Evolutionary conservation across 2,113 vertebrate species (phyloP), one percentile per base, ranked within the genome.

Genomic region (Tyto alba): DNA sequence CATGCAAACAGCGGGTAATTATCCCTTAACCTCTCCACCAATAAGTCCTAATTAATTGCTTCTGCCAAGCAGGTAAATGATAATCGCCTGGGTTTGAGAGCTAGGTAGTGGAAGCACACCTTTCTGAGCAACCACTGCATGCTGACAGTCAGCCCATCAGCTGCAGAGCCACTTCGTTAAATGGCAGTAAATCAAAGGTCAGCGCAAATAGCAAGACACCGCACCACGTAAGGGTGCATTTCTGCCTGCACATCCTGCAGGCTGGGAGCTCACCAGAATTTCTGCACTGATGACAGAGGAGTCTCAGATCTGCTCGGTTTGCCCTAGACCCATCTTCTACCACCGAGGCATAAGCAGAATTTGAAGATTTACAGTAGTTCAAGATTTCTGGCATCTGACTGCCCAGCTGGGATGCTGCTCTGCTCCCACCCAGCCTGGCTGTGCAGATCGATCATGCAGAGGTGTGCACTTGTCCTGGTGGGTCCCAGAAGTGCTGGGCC

Each of bases 31-130:
- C 48, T 93, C 73, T 78, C 48, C 66, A 36, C 68, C 32, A 72
- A 6, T 72, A 90, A 87, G 29, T 72, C 72, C 95, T 91, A 77
- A 89, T 88, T 91, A 91, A 88, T 84, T 90, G 92, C 79, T 62
- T 89, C 40, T 93, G 86, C 84, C 57, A 55, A 90, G 88, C 66
- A 93, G 89, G 85, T 95, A 90, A 56, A 89, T 68, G 81, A 55
- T 92, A 80, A 88, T 74, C 9, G 4, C 72, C 90, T 90, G 6
- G 16, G 29, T 79, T 81, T 78, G 94, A 75, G 93, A 64, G 34
- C 66, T 81, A 64, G 79, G 73, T 72, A 57, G 76, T 29, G 76
- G 73, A 34, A 78, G n/a, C 71, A 30, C 60, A 48, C 48, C 64
- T 75, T 64, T 63, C 79, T 38, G 30, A 9, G 56, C 2, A 10